A percentile compares a stretch with the other conserved stretches of the same genome.
Conservation (phyloP, 2,113 vertebrate genomes). For the Macroglossus sobrinus region DNA sequence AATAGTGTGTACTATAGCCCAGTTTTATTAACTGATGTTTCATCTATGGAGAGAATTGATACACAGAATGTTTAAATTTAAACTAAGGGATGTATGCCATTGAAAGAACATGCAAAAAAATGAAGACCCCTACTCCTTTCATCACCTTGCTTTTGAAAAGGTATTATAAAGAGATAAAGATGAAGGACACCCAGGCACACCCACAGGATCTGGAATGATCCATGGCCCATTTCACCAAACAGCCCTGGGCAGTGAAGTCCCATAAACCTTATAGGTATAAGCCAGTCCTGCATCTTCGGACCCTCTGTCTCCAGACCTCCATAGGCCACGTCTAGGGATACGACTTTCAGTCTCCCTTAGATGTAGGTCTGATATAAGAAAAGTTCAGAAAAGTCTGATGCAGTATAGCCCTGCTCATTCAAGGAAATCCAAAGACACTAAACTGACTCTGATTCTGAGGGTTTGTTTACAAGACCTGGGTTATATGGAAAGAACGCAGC, state of each 20-base stretch:
- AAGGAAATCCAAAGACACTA: neutral
- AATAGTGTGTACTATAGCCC: neutral
- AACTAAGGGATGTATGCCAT: slow-evolving; percentile 33
- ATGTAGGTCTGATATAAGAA: neutral
- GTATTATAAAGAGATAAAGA: neutral
- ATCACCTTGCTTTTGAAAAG: neutral
- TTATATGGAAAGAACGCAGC: neutral
- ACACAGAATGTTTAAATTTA: slow-evolving; percentile 59
- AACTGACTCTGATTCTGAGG: neutral
- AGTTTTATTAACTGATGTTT: slow-evolving; percentile 37
- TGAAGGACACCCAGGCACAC: neutral
- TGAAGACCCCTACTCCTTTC: neutral
- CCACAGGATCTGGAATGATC: neutral
- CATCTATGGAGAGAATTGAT: slow-evolving; percentile 34
- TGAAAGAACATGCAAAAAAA: slow-evolving; percentile 2
- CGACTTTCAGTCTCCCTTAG: neutral
- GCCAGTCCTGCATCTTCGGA: neutral
- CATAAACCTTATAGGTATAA: neutral
- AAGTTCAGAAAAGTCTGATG: neutral
- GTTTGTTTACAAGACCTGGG: neutral
- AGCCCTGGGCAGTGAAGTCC: neutral
- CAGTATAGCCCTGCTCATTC: neutral
- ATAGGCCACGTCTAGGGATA: neutral
- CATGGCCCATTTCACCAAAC: neutral
- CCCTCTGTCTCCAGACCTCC: neutral